Evolutionary conservation across 2,797 vertebrate genomes (phyloP).

Genomic region (Chlorospingus semifuscus): DNA sequence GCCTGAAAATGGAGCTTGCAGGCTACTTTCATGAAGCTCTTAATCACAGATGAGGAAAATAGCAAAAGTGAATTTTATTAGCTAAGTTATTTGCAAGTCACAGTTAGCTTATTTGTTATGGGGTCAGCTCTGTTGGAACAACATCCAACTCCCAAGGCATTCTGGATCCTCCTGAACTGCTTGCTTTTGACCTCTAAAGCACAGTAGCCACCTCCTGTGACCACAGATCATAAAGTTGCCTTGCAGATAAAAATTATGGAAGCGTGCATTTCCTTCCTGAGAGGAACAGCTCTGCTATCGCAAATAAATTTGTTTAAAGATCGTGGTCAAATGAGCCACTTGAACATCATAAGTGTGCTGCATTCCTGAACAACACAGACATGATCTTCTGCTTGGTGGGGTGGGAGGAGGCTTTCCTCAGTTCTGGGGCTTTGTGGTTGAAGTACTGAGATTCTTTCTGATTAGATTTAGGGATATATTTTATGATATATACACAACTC

Average conservation of each 20-base stretch:
- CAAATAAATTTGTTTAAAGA: conserved; percentile 53
- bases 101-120: not conserved
- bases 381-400: not conserved
- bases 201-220: conserved; percentile 49
- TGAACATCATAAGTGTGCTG: not conserved
- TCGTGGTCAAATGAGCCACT: conserved; percentile 31
- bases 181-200: conserved; percentile 30
- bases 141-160: not conserved
- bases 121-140: not conserved
- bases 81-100: not conserved
- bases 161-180: not conserved
- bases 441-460: not conserved
- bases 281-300: conserved; percentile 22
- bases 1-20: not conserved
- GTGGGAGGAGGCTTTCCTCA: not conserved
- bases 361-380: conserved; percentile 18
- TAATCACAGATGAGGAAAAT: not conserved
- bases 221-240: conserved; percentile 48
- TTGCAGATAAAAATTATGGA: conserved; percentile 54
- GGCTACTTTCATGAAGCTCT: not conserved
- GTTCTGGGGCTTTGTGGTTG: not conserved
- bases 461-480: conserved; percentile 42
- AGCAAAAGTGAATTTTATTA: not conserved
- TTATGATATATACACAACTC: conserved; percentile 4
- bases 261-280: conserved; percentile 11